Evolutionary conservation across 2,797 vertebrate genomes (phyloP).

Genomic region (Clarias pachynema): DNA sequence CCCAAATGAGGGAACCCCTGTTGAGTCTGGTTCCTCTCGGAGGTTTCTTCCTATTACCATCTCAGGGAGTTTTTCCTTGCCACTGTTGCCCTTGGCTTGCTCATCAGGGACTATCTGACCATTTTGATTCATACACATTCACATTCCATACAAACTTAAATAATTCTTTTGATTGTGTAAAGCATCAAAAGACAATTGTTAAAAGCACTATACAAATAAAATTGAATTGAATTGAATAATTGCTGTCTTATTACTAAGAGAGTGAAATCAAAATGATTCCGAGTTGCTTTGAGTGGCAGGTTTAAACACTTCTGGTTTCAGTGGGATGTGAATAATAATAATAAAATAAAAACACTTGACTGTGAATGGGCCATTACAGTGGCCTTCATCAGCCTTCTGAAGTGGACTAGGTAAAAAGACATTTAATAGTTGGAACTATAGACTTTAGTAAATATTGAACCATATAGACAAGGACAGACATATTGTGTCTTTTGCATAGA

Average conservation of each 20-base stretch:
- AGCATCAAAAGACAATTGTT: too few species aligned
- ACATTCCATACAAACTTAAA: too few species aligned
- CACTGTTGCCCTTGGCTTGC: too few species aligned
- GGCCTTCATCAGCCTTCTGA: neutral
- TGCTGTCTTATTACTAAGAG: neutral
- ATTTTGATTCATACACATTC: too few species aligned
- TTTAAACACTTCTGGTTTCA: constrained; percentile 11
- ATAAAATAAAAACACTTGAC: neutral
- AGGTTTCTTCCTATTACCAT: too few species aligned
- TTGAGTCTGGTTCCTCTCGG: too few species aligned
- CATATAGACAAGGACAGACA: neutral
- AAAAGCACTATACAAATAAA: too few species aligned
- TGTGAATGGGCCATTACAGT: neutral
- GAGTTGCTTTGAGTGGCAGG: neutral
- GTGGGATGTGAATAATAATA: neutral
- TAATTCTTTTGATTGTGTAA: too few species aligned
- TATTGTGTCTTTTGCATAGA: neutral
- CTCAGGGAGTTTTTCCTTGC: too few species aligned
- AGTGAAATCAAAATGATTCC: neutral
- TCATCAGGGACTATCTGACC: too few species aligned
- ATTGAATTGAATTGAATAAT: too few species aligned
- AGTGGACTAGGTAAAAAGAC: neutral
- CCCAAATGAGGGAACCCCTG: too few species aligned
- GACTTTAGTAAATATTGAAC: neutral
- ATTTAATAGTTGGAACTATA: neutral